phyloP scores from a whole-genome alignment of 2,888 invertebrate species.

The Lycophotia porphyrea region DNA sequence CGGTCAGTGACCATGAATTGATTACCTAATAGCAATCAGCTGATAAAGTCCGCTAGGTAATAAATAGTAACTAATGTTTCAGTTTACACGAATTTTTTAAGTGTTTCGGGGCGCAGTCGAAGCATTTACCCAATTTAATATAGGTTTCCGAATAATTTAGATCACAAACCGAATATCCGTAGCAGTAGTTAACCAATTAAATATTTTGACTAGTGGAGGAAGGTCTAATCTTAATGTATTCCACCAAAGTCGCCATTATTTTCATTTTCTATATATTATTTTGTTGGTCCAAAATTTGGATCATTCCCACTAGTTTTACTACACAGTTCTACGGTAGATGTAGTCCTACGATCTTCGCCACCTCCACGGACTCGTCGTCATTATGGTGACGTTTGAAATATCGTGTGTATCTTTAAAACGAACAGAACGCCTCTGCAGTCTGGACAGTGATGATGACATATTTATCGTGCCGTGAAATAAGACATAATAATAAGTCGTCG shows the following conservation, averaged over 20 bases:
- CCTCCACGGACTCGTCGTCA: slow-evolving; percentile 6
- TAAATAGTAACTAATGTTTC: slow-evolving; percentile 20
- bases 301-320: too few species aligned
- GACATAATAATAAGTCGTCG: slow-evolving; percentile 31
- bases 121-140: slow-evolving; percentile 25
- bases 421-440: slow-evolving; percentile 42
- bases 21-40: slow-evolving; percentile 67
- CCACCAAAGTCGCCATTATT: slow-evolving; percentile 12
- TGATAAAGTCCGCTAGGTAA: slow-evolving; percentile 54
- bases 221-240: slow-evolving; percentile 37
- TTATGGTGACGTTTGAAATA: slow-evolving; percentile 34
- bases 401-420: slow-evolving; percentile 36
- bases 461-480: slow-evolving; percentile 42
- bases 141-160: slow-evolving; percentile 18
- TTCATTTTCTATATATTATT: too few species aligned
- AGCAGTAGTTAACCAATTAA: slow-evolving; percentile 16
- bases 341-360: too few species aligned
- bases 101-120: not conserved
- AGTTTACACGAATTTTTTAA: not conserved
- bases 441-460: slow-evolving; percentile 36
- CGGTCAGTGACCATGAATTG: slow-evolving; percentile 70
- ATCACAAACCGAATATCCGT: slow-evolving; percentile 13
- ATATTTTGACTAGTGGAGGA: slow-evolving; percentile 12
- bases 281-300: not conserved
- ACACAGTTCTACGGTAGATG: too few species aligned